Evolutionary conservation across 1,140 invertebrate genomes (phyloP), one percentile per base, ranked within the genome.

Genomic region (Trachymyrmex septentrionalis): DNA sequence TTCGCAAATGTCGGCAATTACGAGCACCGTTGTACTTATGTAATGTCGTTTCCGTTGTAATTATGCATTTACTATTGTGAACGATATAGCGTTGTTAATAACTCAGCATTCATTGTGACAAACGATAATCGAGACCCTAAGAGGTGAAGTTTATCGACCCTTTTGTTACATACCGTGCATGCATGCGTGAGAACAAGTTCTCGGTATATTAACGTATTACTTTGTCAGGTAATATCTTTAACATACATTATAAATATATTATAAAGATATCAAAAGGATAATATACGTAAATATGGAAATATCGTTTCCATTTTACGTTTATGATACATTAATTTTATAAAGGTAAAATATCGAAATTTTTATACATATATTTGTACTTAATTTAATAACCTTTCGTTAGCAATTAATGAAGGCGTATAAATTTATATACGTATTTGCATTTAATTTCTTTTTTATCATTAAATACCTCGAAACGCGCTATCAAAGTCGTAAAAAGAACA

Each of bases 21-120:
- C 30, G 14, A 67, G 19, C 50, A 55, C 24, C 57, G 30, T 44
- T 81, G 34, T 71, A 71, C 78, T 71, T 72, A 81, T 16, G 78
- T 72, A 81, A 72, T 81, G 75, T 55, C 30, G 50, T 81, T 81
- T 38, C 34, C 50, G 34, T 14, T 14, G 34, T 81, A 81, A 81
- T 81, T 81, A 72, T 57, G 78, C 53, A 81, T 81, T 59, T 57
- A 71, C 34, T 16, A 72, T 57, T 81, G 19, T 71, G n/a, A 71
- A 38, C 50, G 67, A 72, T 81, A 10, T 71, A 16, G 14, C 76
- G 27, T 48, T 80, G 61, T 67, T 81, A 71, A 71, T 81, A 81
- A 71, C 64, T 81, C 30, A 38, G 34, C 27, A 81, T 81, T 81
- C 50, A 81, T 81, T 81, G 66, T 71, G n/a, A 71, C 44, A 30